Evolutionary conservation across 2,797 vertebrate species (phyloP).

Genomic region (Crenichthys baileyi): DNA sequence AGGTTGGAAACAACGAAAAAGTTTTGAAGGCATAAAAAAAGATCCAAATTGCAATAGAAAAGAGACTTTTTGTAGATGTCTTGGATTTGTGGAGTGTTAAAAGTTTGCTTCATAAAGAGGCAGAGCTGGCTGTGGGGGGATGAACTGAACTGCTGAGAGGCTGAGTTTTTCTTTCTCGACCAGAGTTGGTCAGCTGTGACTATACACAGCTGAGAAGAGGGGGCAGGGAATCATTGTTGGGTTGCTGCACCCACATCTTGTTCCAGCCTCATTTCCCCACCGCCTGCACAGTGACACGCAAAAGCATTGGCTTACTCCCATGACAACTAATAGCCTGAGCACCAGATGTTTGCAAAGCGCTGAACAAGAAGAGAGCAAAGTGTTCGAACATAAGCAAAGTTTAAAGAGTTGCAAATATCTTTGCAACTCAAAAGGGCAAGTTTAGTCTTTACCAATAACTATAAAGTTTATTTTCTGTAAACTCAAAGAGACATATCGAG

Average conservation of each 20-base stretch:
- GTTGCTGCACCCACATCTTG: slow-evolving; percentile 59
- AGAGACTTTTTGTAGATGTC: slow-evolving; percentile 32
- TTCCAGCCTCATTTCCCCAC: slow-evolving; percentile 44
- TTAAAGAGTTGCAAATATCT: slow-evolving; percentile 18
- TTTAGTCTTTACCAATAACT: not conserved
- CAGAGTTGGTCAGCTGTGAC: slow-evolving; percentile 71
- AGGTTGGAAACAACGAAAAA: slow-evolving; percentile 25
- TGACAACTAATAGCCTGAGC: slow-evolving; percentile 68
- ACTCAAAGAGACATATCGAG: not conserved
- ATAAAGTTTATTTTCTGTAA: not conserved
- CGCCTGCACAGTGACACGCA: slow-evolving; percentile 50
- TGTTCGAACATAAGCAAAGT: slow-evolving; percentile 39
- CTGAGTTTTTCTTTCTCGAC: slow-evolving; percentile 30
- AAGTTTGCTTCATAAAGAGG: slow-evolving; percentile 31
- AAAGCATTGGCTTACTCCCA: slow-evolving; percentile 74
- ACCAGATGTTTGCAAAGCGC: slow-evolving; percentile 73
- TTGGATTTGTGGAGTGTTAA: slow-evolving; percentile 37
- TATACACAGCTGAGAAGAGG: slow-evolving; percentile 38
- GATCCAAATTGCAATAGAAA: slow-evolving; percentile 23
- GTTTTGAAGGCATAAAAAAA: slow-evolving; percentile 28
- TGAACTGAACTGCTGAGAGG: slow-evolving; percentile 2
- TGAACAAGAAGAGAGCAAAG: slow-evolving; percentile 40
- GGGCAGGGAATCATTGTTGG: slow-evolving; percentile 35
- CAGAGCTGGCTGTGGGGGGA: slow-evolving; percentile 9
- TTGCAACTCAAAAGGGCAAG: not conserved